Percentiles rank a stretch among this genome's conserved stretches.
Evolutionary conservation across 2,797 vertebrate species (phyloP).

Genomic region (Sternotherus odoratus): DNA sequence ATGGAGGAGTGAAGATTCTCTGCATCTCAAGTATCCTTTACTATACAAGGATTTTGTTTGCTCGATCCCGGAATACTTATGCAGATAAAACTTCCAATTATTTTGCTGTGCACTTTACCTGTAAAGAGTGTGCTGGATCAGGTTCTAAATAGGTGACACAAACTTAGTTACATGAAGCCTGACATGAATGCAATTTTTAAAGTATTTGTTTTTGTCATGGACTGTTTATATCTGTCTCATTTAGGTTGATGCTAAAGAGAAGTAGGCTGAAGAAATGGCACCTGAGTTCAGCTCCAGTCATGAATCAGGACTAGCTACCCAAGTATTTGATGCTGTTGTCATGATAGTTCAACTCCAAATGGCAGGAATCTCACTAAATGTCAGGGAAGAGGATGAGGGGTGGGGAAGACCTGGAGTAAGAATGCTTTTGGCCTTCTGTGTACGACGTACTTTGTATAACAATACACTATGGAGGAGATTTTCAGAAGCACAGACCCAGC

Average conservation of each 20-base stretch:
- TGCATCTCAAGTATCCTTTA: not conserved
- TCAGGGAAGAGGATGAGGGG: not conserved
- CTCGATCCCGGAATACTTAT: not conserved
- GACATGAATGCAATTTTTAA: accelerated
- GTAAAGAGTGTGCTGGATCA: not conserved
- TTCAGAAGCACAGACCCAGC: not conserved
- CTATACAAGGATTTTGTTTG: not conserved
- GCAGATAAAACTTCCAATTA: not conserved
- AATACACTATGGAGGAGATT: not conserved
- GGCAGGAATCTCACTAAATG: not conserved
- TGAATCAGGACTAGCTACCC: not conserved
- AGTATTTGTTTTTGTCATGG: not conserved
- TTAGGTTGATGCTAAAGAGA: not conserved
- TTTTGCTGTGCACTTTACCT: not conserved
- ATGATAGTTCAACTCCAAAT: not conserved
- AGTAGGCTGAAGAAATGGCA: not conserved
- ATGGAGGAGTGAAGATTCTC: not conserved
- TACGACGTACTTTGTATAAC: not conserved
- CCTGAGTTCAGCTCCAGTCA: not conserved
- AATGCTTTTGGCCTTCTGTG: not conserved
- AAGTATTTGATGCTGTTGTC: not conserved
- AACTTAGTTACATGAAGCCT: not conserved
- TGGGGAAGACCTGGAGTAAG: not conserved
- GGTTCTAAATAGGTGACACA: not conserved
- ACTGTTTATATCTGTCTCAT: not conserved